These are phyloP conservation scores for Tipula helvola DNA, from an alignment of 2,888 invertebrate species.

Conservation along the genomic window DNA sequence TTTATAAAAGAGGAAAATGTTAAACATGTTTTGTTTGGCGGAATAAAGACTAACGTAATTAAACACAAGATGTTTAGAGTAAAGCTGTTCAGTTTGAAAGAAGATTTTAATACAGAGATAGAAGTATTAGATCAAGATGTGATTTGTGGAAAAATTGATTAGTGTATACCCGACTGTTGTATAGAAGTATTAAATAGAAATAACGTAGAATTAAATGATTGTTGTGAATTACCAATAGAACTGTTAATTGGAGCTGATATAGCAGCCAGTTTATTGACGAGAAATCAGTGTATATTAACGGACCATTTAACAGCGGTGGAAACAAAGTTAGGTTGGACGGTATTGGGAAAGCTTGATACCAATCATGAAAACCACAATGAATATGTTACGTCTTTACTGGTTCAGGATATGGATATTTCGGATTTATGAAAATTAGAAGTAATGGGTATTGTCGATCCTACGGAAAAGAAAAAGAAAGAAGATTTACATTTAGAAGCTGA, in stretches of 20 bases:
- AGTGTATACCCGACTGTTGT: not conserved
- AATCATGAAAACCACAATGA: not conserved
- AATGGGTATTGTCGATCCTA: not conserved
- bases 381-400: not conserved
- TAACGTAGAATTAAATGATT: not conserved
- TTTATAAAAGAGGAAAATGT: constrained; percentile 5
- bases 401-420: not conserved
- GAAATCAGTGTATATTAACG: constrained; percentile 11
- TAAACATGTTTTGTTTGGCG: not conserved
- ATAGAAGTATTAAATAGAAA: not conserved
- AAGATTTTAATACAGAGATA: not conserved
- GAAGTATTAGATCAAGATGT: not conserved
- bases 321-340: constrained; percentile 17
- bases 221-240: not conserved
- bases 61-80: not conserved
- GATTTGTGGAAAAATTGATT: not conserved
- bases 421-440: constrained; percentile 7
- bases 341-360: constrained; percentile 14
- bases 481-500: too few species aligned
- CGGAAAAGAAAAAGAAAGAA: constrained; percentile 4
- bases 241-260: constrained; percentile 11
- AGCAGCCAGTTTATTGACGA: constrained; percentile 16
- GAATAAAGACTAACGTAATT: not conserved
- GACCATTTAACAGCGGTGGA: constrained; percentile 17
- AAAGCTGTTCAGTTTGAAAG: not conserved